These are phyloP conservation scores for Therioaphis trifolii DNA, from an alignment of 2,888 invertebrate species.

Conservation along the genomic window DNA sequence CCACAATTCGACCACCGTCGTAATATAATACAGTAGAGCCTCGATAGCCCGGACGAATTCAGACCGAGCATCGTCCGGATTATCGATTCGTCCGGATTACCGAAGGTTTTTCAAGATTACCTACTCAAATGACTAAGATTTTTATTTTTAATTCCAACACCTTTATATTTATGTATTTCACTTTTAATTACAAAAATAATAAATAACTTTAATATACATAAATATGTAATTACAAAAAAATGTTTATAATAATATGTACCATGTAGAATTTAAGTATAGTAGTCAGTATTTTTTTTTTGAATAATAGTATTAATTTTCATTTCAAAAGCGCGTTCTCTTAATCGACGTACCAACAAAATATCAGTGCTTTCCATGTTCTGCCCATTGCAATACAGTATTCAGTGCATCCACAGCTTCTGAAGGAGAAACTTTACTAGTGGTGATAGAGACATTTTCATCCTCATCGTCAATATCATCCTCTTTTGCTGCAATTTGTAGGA, in stretches of 20 bases:
- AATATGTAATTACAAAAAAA: no score
- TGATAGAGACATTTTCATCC: constrained; percentile 1
- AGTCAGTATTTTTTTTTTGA: neutral
- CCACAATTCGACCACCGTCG: no score
- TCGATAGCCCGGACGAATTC: no score
- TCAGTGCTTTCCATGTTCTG: constrained; percentile 6
- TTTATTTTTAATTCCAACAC: neutral
- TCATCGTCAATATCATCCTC: neutral
- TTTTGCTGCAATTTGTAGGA: constrained; percentile 30
- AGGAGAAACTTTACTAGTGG: constrained; percentile 2
- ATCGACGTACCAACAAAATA: neutral
- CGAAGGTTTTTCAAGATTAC: no score
- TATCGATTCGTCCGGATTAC: no score
- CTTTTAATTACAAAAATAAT: neutral
- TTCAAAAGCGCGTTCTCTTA: neutral
- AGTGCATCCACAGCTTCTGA: constrained; percentile 9
- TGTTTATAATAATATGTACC: no score
- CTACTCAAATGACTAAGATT: no score
- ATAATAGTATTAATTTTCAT: neutral
- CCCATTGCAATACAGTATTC: constrained; percentile 16
- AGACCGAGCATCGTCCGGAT: no score
- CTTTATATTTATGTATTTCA: neutral
- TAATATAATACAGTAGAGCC: no score
- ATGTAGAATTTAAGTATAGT: neutral
- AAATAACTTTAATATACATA: neutral